Percentiles rank a stretch among this genome's conserved stretches.
Conservation (phyloP, 2,888 invertebrate genomes). For the Trisateles emortualis region DNA sequence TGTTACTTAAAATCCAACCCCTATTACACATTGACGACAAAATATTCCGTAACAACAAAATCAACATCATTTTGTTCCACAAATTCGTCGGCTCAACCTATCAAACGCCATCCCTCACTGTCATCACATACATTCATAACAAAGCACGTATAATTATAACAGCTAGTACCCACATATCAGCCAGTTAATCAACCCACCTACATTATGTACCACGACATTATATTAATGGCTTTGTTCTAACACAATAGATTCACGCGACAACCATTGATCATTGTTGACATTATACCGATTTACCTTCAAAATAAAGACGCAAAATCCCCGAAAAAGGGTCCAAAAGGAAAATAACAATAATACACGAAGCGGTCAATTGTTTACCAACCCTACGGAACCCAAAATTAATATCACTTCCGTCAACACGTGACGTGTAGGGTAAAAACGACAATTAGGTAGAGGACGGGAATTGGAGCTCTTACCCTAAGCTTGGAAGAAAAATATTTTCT, state of each 20-base stretch:
- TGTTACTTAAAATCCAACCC: no score
- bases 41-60: not conserved
- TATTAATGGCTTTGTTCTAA: constrained; percentile 37
- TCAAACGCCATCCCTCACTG: not conserved
- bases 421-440: constrained; percentile 60
- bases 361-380: constrained; percentile 70
- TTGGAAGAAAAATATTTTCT: constrained; percentile 48
- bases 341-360: constrained; percentile 60
- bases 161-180: constrained; percentile 2
- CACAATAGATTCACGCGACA: constrained; percentile 32
- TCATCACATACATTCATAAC: not conserved
- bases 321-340: constrained; percentile 44
- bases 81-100: not conserved
- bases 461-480: constrained; percentile 35
- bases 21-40: not conserved
- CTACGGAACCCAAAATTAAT: constrained; percentile 77
- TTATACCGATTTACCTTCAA: constrained; percentile 44
- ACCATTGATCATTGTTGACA: constrained; percentile 50
- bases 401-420: constrained; percentile 78
- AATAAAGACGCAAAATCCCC: constrained; percentile 47
- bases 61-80: not conserved
- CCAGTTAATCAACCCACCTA: constrained; percentile 32
- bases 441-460: constrained; percentile 45
- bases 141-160: constrained; percentile 5
- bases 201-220: constrained; percentile 28